phyloP scores from a whole-genome alignment of 2,797 vertebrate species.

The Merluccius polli region DNA sequence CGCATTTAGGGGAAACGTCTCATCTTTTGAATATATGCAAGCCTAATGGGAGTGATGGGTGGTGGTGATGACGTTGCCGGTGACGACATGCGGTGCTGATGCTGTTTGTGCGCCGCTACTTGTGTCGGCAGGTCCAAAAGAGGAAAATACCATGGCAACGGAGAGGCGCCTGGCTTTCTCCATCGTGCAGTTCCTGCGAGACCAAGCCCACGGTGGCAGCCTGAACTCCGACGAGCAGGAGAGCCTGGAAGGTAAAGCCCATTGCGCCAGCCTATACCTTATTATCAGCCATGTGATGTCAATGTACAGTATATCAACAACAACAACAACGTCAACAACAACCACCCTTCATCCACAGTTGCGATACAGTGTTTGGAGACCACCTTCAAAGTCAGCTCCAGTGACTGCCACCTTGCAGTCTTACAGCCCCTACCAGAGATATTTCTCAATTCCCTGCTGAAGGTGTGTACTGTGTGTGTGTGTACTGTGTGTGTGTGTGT shows the following conservation, averaged over 20 bases:
- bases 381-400: slow-evolving; percentile 89
- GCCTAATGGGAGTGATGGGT: too few relatives aligned
- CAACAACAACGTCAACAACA: neutral
- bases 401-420: slow-evolving; percentile 86
- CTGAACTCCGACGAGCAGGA: slow-evolving; percentile 95
- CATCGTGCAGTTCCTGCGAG: slow-evolving; percentile 93
- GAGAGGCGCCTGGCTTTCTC: slow-evolving; percentile 92
- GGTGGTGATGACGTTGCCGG: too few relatives aligned
- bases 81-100: neutral
- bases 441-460: slow-evolving; percentile 86
- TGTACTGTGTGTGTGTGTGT: too few relatives aligned
- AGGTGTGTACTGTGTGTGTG: slow-evolving; percentile 67
- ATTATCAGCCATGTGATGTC: neutral
- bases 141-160: slow-evolving; percentile 80
- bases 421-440: slow-evolving; percentile 88
- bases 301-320: neutral
- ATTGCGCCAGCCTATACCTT: neutral
- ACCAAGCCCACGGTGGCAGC: slow-evolving; percentile 87
- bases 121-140: neutral
- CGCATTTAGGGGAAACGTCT: too few relatives aligned
- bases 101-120: neutral
- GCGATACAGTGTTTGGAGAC: slow-evolving; percentile 98
- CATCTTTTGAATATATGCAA: too few relatives aligned
- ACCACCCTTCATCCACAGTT: slow-evolving; percentile 65
- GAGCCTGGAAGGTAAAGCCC: slow-evolving; percentile 88